Percentiles rank a stretch among this genome's conserved stretches.
These are phyloP conservation scores for Hippocampus mohnikei DNA, from an alignment of 2,113 vertebrate species.

Conservation along the genomic window DNA sequence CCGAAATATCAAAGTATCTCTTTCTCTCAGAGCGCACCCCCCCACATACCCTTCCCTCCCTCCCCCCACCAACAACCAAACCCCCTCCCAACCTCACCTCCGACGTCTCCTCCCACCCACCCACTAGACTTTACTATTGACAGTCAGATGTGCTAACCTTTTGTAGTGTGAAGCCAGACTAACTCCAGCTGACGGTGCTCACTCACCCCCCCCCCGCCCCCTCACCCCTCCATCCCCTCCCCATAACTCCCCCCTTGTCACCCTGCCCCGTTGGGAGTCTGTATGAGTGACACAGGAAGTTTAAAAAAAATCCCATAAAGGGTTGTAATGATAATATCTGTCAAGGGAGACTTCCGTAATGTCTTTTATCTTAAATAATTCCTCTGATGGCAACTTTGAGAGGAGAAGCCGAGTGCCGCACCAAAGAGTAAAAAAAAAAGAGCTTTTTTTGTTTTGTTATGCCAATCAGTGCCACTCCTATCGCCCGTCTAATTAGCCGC, in stretches of 20 bases:
- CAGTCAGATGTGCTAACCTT: slow-evolving; percentile 98
- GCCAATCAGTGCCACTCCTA: slow-evolving; percentile 89
- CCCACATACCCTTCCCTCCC: slow-evolving; percentile 33
- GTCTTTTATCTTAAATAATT: slow-evolving; percentile 95
- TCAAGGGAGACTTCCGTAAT: slow-evolving; percentile 80
- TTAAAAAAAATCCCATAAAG: slow-evolving; percentile 80
- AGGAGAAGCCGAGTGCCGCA: slow-evolving; percentile 69
- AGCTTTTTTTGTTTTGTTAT: slow-evolving; percentile 84
- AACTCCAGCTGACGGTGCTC: slow-evolving; percentile 87
- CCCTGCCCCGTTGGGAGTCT: slow-evolving; percentile 76
- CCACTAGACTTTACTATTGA: slow-evolving; percentile 88
- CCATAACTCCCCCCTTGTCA: slow-evolving; percentile 47
- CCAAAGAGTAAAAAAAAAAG: slow-evolving; percentile 52
- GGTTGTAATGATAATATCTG: slow-evolving; percentile 86
- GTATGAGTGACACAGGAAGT: slow-evolving; percentile 31
- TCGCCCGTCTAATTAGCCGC: slow-evolving; percentile 88
- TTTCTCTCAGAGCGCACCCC: slow-evolving; percentile 91
- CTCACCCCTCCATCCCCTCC: slow-evolving; percentile 63
- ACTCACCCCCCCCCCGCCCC: slow-evolving; percentile 63
- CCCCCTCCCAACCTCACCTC: slow-evolving; percentile 79
- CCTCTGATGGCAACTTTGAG: slow-evolving; percentile 90
- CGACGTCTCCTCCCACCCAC: slow-evolving; percentile 68
- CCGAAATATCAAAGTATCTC: slow-evolving; percentile 99
- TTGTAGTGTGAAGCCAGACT: slow-evolving; percentile 98
- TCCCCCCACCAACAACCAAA: not conserved